Conservation (phyloP, 2,797 vertebrate genomes). For the Bovichtus diacanthus region DNA sequence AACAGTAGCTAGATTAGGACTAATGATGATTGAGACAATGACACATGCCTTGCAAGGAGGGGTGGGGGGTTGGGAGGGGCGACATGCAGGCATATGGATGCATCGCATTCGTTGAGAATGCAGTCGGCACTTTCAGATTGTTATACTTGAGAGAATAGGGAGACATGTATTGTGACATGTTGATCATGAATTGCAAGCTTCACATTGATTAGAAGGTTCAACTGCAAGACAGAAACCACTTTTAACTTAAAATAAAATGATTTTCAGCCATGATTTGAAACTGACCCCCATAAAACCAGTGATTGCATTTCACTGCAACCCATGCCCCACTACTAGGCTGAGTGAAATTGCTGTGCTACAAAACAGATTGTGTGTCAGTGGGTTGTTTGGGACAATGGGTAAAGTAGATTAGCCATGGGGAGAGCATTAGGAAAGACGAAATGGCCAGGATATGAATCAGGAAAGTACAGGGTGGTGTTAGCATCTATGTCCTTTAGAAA, state of each 20-base stretch:
- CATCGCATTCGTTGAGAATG: conserved; percentile 31
- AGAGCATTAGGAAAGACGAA: conserved; percentile 28
- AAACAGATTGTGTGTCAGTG: conserved; percentile 28
- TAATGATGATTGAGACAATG: conserved; percentile 36
- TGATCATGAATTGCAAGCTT: background rate
- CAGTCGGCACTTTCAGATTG: conserved; percentile 31
- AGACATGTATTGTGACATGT: conserved; percentile 46
- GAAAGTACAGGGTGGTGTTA: conserved; percentile 31
- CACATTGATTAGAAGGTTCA: background rate
- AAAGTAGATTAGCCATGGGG: conserved; percentile 42
- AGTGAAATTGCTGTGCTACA: conserved; percentile 8
- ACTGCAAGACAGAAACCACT: background rate
- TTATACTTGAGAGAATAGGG: conserved; percentile 27
- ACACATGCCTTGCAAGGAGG: conserved; percentile 59
- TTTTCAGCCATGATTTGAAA: conserved; percentile 10
- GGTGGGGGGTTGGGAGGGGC: background rate
- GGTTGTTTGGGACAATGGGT: conserved; percentile 22
- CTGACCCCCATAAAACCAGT: background rate
- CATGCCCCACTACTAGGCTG: too few relatives aligned
- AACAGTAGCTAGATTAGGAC: background rate
- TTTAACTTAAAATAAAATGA: background rate
- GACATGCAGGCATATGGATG: conserved; percentile 68
- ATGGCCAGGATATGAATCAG: conserved; percentile 39
- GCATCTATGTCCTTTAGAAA: conserved; percentile 64
- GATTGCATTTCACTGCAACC: background rate